These are phyloP conservation scores for Tetramorium alpestre DNA, from an alignment of 1,140 invertebrate genomes.

Conservation along the genomic window DNA sequence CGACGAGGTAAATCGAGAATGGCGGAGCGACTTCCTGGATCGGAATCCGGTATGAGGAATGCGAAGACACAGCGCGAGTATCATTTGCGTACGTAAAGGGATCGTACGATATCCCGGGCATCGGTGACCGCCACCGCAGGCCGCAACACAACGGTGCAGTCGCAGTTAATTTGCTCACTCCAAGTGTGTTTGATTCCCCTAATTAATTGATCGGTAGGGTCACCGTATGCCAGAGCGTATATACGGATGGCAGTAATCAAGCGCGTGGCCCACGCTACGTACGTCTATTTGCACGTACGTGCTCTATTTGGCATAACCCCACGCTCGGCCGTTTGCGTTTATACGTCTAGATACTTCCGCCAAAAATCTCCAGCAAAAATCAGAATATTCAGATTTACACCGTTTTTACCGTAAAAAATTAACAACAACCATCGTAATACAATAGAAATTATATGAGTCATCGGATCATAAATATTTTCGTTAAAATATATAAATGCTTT, in stretches of 20 bases:
- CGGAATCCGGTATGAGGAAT: conserved; percentile 17
- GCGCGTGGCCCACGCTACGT: conserved; percentile 72
- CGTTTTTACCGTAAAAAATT: background rate
- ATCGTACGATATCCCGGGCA: conserved; percentile 58
- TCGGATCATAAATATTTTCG: background rate
- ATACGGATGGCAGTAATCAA: conserved; percentile 83
- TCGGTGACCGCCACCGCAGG: conserved; percentile 78
- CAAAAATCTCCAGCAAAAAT: background rate
- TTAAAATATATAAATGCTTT: background rate
- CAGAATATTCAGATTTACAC: background rate
- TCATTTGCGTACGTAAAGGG: conserved; percentile 47
- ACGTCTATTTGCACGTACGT: conserved; percentile 46
- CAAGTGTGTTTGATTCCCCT: conserved; percentile 86
- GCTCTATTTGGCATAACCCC: conserved; percentile 48
- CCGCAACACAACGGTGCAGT: conserved; percentile 83
- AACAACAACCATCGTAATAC: background rate
- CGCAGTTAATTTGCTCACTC: conserved; percentile 86
- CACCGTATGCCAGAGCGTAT: conserved; percentile 73
- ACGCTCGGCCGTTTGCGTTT: conserved; percentile 6
- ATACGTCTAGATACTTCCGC: background rate
- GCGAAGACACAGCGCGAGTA: conserved; percentile 41
- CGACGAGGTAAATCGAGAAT: background rate
- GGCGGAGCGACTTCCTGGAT: background rate
- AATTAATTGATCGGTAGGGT: conserved; percentile 86
- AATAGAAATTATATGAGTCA: background rate